A percentile compares a stretch with the other conserved stretches of the same genome.
Conservation (phyloP, 2,113 vertebrate genomes). For the Amphiprion percula region DNA sequence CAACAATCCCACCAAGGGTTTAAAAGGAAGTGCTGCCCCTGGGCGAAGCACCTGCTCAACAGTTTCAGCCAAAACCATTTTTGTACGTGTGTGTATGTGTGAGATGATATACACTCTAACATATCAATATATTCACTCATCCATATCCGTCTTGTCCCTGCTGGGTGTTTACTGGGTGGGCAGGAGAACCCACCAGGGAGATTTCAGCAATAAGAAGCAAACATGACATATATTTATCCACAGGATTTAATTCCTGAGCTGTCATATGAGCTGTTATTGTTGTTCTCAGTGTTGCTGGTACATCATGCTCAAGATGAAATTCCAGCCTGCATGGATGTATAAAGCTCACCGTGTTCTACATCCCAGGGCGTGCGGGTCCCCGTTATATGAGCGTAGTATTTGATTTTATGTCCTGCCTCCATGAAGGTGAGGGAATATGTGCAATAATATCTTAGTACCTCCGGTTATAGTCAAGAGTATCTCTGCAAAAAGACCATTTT, state of each 20-base stretch:
- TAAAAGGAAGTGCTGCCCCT: slow-evolving; percentile 30
- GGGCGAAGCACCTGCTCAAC: slow-evolving; percentile 48
- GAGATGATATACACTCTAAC: slow-evolving; percentile 20
- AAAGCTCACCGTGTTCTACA: slow-evolving; percentile 11
- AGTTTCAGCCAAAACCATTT: slow-evolving; percentile 31
- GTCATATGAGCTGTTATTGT: slow-evolving; percentile 58
- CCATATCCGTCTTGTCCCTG: slow-evolving; percentile 21
- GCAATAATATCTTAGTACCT: slow-evolving; percentile 60
- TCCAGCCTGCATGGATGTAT: slow-evolving; percentile 37
- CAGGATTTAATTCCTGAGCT: slow-evolving; percentile 58
- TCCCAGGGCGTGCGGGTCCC: slow-evolving; percentile 41
- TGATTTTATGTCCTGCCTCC: slow-evolving; percentile 50
- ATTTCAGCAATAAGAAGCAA: slow-evolving; percentile 56
- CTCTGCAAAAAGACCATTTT: slow-evolving; percentile 19
- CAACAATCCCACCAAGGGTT: neutral
- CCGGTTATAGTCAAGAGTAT: slow-evolving; percentile 35
- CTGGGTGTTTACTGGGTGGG: slow-evolving; percentile 29
- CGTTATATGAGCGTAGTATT: slow-evolving; percentile 56
- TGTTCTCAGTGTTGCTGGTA: slow-evolving; percentile 57
- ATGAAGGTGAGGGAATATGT: slow-evolving; percentile 53
- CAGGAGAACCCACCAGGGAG: slow-evolving; percentile 29
- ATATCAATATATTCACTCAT: slow-evolving; percentile 50
- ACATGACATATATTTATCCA: slow-evolving; percentile 57
- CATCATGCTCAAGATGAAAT: slow-evolving; percentile 57
- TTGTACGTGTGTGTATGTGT: slow-evolving; percentile 13